Evolutionary conservation across 2,113 vertebrate genomes (phyloP).

Genomic region (Meleagris gallopavo): DNA sequence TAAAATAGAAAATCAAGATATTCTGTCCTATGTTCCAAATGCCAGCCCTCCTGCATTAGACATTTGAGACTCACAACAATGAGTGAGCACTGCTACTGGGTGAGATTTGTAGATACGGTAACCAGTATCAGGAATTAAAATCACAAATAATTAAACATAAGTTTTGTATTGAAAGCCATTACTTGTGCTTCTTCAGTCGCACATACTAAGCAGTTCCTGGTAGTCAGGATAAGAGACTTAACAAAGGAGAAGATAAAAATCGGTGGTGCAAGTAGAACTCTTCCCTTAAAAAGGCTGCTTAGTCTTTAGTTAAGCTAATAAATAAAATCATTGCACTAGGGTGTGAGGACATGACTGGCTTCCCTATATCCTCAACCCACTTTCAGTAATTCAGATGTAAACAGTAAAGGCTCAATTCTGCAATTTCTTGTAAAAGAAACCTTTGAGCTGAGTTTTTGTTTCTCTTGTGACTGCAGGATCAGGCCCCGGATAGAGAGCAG

Average conservation of each 20-base stretch:
- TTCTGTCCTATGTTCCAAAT: slow-evolving; percentile 28
- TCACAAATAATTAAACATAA: neutral
- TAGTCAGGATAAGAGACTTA: neutral
- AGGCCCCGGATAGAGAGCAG: neutral
- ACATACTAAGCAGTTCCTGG: neutral
- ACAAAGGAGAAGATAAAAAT: neutral
- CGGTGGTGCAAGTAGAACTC: neutral
- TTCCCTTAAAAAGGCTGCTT: slow-evolving; percentile 12
- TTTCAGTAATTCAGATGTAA: slow-evolving; percentile 8
- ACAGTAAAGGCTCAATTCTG: slow-evolving; percentile 16
- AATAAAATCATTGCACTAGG: slow-evolving; percentile 66
- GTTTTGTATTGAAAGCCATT: slow-evolving; percentile 10
- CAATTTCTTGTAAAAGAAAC: slow-evolving; percentile 1
- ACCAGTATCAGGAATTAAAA: slow-evolving; percentile 12
- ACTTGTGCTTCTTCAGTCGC: slow-evolving; percentile 22
- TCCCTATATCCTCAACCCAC: neutral
- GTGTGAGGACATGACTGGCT: slow-evolving; percentile 24
- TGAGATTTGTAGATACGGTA: neutral
- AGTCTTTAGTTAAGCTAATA: slow-evolving; percentile 59
- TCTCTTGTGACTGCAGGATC: neutral
- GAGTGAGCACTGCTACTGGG: neutral
- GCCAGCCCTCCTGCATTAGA: slow-evolving; percentile 1
- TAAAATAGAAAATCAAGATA: slow-evolving; percentile 66
- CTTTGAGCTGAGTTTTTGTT: neutral
- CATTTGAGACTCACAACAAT: neutral